Conservation (phyloP, 2,888 invertebrate genomes). For the Drosophila hamatofila region DNA sequence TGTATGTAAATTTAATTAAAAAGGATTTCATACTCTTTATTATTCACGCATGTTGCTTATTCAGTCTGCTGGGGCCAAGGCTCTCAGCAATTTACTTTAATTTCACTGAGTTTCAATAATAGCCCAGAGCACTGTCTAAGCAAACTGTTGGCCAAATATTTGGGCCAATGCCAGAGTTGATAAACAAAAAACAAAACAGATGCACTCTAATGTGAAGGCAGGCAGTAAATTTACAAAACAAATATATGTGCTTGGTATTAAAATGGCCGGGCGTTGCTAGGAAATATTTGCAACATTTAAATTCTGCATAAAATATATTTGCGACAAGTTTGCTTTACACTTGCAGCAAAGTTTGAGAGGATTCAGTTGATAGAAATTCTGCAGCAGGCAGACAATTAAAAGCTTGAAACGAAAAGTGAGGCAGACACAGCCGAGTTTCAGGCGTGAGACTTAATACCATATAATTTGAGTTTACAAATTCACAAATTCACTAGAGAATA, state of each 20-base stretch:
- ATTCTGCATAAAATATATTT: constrained; percentile 17
- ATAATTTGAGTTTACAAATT: background rate
- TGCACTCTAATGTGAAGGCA: background rate
- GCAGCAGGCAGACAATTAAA: background rate
- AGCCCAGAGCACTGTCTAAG: background rate
- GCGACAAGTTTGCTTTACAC: background rate
- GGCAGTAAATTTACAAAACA: constrained; percentile 2
- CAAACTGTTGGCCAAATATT: constrained; percentile 25
- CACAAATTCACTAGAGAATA: background rate
- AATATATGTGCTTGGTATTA: constrained; percentile 1
- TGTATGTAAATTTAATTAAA: constrained; percentile 70
- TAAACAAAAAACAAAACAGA: constrained; percentile 16
- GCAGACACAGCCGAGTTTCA: background rate
- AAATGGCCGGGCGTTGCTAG: background rate
- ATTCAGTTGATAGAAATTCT: background rate
- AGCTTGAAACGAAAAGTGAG: background rate
- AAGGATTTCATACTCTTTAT: constrained; percentile 7
- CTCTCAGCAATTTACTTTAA: constrained; percentile 24
- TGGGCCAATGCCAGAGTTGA: constrained; percentile 18
- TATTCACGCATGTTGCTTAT: background rate
- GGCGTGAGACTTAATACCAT: background rate
- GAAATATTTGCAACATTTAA: constrained; percentile 35
- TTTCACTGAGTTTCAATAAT: constrained; percentile 35
- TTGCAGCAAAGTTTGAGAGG: background rate
- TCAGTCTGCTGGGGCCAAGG: background rate